Evolutionary conservation across 2,113 vertebrate species (phyloP).

Genomic region (Laterallus jamaicensis): DNA sequence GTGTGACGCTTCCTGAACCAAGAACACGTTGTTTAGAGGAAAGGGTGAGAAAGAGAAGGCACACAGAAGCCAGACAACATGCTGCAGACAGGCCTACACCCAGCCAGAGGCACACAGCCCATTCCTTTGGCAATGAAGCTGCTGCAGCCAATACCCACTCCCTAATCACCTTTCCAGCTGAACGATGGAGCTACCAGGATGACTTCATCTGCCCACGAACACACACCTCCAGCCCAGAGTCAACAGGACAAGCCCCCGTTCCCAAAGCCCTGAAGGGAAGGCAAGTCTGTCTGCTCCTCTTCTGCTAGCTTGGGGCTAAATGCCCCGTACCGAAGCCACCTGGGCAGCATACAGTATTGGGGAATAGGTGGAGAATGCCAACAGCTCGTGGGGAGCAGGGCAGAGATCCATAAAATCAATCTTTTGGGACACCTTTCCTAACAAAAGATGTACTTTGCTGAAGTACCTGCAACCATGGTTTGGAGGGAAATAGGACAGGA

Average conservation of each 20-base stretch:
- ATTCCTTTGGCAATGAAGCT: accelerated
- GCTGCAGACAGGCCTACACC: background rate
- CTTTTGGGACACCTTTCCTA: background rate
- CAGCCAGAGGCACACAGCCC: background rate
- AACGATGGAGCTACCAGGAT: background rate
- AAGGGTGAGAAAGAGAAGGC: background rate
- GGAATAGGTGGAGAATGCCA: background rate
- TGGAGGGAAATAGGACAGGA: background rate
- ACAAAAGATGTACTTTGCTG: background rate
- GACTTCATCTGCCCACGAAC: slow-evolving; percentile 44
- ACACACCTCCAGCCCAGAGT: slow-evolving; percentile 30
- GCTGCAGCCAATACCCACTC: background rate
- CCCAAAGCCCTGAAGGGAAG: no score
- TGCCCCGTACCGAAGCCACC: no score
- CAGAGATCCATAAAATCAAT: no score
- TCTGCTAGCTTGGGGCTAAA: no score
- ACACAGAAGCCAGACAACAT: background rate
- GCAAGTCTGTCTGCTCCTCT: no score
- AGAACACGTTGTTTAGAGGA: background rate
- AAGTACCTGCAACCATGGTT: background rate
- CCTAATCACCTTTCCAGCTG: background rate
- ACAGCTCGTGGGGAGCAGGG: background rate
- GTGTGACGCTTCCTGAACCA: accelerated
- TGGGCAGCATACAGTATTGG: no score
- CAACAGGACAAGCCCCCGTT: background rate